Conservation (phyloP, 2,113 vertebrate genomes). For the Probosciger aterrimus region DNA sequence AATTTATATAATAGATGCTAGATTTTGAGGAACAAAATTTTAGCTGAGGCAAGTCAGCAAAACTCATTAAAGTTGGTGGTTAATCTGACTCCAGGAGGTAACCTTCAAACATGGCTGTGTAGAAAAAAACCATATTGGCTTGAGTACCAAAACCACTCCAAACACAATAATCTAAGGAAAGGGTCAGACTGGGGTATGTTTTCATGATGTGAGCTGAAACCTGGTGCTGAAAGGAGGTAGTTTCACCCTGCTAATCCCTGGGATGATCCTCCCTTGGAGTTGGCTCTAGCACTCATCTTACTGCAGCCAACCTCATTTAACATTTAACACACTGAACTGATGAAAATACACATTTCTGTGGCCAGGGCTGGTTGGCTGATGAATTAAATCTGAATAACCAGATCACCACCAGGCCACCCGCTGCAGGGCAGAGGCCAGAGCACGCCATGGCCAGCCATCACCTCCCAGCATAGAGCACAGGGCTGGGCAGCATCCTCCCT, state of each 20-base stretch:
- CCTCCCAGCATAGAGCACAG: constrained; percentile 75
- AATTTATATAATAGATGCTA: background rate
- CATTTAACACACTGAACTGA: background rate
- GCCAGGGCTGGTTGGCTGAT: background rate
- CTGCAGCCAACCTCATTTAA: background rate
- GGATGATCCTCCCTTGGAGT: background rate
- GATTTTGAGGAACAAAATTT: background rate
- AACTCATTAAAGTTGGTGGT: background rate
- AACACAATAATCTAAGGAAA: background rate
- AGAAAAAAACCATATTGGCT: background rate
- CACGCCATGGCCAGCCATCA: constrained; percentile 52
- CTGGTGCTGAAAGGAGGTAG: background rate
- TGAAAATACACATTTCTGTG: background rate
- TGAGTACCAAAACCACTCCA: background rate
- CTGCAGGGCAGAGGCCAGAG: constrained; percentile 18
- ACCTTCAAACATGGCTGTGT: background rate
- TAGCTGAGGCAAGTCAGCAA: background rate
- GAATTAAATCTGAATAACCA: background rate
- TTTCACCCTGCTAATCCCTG: background rate
- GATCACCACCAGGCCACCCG: constrained; percentile 69
- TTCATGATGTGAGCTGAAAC: background rate
- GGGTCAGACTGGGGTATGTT: background rate
- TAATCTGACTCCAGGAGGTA: background rate
- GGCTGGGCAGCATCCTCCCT: constrained; percentile 71
- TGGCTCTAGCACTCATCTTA: background rate